phyloP scores from a whole-genome alignment of 2,113 vertebrate species.

The Eupsittula cactorum region DNA sequence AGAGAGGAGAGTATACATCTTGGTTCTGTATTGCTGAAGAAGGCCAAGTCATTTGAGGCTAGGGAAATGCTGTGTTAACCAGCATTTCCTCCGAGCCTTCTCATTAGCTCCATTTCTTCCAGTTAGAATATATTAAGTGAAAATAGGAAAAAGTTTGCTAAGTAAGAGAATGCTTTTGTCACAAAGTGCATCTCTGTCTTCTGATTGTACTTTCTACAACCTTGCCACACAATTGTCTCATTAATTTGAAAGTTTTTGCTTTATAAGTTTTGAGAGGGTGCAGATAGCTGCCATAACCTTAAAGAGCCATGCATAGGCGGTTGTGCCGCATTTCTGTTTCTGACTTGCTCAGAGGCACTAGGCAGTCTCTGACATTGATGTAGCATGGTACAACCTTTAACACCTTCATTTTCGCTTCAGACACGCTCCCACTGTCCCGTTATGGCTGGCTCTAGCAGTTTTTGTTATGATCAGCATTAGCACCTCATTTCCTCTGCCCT shows the following conservation, averaged over 20 bases:
- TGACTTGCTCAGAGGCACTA: background rate
- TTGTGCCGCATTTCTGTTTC: accelerated
- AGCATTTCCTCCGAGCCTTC: background rate
- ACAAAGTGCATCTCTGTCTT: background rate
- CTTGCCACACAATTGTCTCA: background rate
- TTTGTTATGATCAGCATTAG: constrained; percentile 25
- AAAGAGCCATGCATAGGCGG: background rate
- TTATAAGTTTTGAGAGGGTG: background rate
- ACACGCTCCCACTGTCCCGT: background rate
- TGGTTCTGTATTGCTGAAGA: background rate
- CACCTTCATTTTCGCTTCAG: constrained; percentile 12
- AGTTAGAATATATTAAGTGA: background rate
- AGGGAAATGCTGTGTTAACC: background rate
- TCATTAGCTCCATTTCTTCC: background rate
- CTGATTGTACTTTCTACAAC: background rate
- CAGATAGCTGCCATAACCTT: background rate
- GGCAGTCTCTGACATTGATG: background rate
- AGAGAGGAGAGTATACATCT: background rate
- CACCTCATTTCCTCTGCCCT: constrained; percentile 21
- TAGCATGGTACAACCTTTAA: background rate
- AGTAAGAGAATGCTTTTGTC: background rate
- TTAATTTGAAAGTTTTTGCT: background rate
- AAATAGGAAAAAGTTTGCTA: background rate
- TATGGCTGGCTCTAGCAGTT: background rate
- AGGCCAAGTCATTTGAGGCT: background rate